Evolutionary conservation across 30 jellyfish, hydroid and myxozoan species (phyloP).

Genomic region (Haliclystus octoradiatus): DNA sequence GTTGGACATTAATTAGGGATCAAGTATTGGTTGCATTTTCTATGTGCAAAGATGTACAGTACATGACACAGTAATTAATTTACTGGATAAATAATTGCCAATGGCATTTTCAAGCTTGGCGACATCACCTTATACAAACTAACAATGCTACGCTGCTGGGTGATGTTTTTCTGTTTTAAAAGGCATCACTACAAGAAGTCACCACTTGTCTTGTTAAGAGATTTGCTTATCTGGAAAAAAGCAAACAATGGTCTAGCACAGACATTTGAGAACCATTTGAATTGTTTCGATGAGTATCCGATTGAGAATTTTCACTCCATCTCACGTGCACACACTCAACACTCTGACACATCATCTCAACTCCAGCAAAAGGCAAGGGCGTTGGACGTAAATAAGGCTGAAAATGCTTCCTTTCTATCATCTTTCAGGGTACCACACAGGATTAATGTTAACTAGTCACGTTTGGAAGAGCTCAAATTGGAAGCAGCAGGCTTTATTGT

Average conservation of each 20-base stretch:
- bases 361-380: too few relatives aligned
- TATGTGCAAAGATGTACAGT: slow-evolving; percentile 15
- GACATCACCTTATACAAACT: not conserved
- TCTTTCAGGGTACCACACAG: too few relatives aligned
- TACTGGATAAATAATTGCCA: slow-evolving; percentile 31
- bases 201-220: slow-evolving; percentile 16
- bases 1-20: slow-evolving; percentile 24
- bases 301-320: not conserved
- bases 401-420: too few relatives aligned
- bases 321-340: too few relatives aligned
- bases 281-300: slow-evolving; percentile 8
- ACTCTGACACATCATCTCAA: too few relatives aligned
- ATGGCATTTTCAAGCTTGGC: slow-evolving; percentile 12
- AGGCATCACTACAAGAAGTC: slow-evolving; percentile 9
- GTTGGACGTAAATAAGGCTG: too few relatives aligned
- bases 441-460: too few relatives aligned
- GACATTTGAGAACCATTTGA: slow-evolving; percentile 3
- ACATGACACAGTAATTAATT: slow-evolving; percentile 13
- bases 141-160: slow-evolving; percentile 13
- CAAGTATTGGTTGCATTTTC: slow-evolving; percentile 15
- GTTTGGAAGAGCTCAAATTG: too few relatives aligned
- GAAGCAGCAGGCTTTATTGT: too few relatives aligned
- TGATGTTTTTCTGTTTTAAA: slow-evolving; percentile 18
- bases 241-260: slow-evolving; percentile 6
- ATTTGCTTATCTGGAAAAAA: slow-evolving; percentile 10